These are phyloP conservation scores for Priocnemis perturbator DNA, from an alignment of 2,888 invertebrate species.

Conservation along the genomic window DNA sequence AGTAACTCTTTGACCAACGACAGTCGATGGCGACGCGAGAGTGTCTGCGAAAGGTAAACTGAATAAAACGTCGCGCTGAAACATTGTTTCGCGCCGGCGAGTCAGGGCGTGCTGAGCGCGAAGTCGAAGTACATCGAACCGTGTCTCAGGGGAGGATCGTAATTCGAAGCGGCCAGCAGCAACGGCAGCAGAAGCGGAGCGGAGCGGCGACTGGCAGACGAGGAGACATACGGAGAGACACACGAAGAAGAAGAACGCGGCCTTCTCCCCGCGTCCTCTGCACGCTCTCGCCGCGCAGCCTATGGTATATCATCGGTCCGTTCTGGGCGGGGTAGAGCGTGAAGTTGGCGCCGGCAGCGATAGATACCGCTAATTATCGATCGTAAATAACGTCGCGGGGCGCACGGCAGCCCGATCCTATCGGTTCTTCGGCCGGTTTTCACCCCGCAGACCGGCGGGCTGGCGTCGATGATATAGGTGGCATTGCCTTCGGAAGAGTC, in stretches of 20 bases:
- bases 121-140: too few relatives aligned
- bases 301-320: slow-evolving; percentile 69
- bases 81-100: too few relatives aligned
- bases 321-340: slow-evolving; percentile 62
- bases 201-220: neutral
- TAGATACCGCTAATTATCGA: slow-evolving; percentile 76
- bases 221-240: slow-evolving; percentile 10
- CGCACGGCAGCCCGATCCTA: slow-evolving; percentile 68
- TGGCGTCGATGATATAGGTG: slow-evolving; percentile 59
- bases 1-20: too few relatives aligned
- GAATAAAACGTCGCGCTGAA: too few relatives aligned
- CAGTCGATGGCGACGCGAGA: too few relatives aligned
- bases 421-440: slow-evolving; percentile 53
- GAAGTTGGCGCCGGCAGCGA: slow-evolving; percentile 74
- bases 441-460: slow-evolving; percentile 48
- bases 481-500: slow-evolving; percentile 39
- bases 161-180: slow-evolving; percentile 34
- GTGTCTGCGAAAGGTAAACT: too few relatives aligned
- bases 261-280: neutral
- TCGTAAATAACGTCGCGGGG: slow-evolving; percentile 73
- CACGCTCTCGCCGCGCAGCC: slow-evolving; percentile 25
- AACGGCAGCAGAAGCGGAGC: slow-evolving; percentile 9
- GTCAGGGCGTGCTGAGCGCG: too few relatives aligned
- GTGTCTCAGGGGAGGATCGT: neutral
- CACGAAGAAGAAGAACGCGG: slow-evolving; percentile 3